Evolutionary conservation across 2,888 invertebrate genomes (phyloP).

Genomic region (Azorinus chamasolen): DNA sequence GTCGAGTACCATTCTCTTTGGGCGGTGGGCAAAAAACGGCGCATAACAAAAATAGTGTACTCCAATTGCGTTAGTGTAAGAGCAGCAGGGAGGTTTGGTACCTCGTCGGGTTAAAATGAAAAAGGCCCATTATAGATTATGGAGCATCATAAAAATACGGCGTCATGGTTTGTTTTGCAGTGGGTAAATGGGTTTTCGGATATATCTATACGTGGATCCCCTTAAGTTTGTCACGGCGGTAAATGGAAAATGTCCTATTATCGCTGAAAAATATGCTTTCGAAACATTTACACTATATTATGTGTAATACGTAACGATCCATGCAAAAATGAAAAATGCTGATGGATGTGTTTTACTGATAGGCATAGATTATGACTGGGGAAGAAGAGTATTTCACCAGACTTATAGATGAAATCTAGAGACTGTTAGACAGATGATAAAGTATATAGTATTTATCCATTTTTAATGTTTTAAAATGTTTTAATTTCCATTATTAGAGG

Average conservation of each 20-base stretch:
- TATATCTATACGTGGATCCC: no score
- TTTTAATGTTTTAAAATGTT: no score
- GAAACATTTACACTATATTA: slow-evolving; percentile 2
- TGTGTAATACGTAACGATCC: not conserved
- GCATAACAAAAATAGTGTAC: slow-evolving; percentile 39
- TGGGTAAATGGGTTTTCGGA: slow-evolving; percentile 59
- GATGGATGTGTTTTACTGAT: slow-evolving; percentile 5
- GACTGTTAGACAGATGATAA: no score
- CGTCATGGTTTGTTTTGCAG: slow-evolving; percentile 35
- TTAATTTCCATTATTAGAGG: no score
- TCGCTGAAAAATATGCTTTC: slow-evolving; percentile 40
- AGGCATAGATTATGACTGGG: no score
- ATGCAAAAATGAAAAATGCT: not conserved
- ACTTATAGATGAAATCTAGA: no score
- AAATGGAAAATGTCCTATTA: slow-evolving; percentile 47
- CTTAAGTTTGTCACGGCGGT: slow-evolving; percentile 8
- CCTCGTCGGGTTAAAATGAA: slow-evolving; percentile 43
- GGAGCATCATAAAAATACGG: not conserved
- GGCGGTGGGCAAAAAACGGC: slow-evolving; percentile 42
- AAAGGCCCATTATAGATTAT: slow-evolving; percentile 54
- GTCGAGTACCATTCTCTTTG: slow-evolving; percentile 36
- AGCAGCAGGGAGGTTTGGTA: slow-evolving; percentile 34
- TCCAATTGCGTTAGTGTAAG: slow-evolving; percentile 32
- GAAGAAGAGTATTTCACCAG: no score
- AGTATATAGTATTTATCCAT: no score